Conservation (phyloP, 2,797 vertebrate species). For the Ctenopoma kingsleyae region DNA sequence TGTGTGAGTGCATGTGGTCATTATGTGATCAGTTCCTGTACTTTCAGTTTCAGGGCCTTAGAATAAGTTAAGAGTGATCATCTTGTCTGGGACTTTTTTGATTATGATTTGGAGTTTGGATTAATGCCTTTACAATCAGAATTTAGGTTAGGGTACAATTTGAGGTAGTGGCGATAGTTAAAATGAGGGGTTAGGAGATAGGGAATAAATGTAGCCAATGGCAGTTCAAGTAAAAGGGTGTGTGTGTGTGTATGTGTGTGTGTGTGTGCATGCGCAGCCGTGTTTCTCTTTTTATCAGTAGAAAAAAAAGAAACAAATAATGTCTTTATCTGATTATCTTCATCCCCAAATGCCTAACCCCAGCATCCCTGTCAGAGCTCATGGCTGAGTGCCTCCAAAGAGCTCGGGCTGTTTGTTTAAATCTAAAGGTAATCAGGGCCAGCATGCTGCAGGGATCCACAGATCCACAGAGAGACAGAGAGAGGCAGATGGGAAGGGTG, state of each 20-base stretch:
- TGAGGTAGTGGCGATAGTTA: slow-evolving; percentile 2
- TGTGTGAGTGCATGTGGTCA: slow-evolving; percentile 25
- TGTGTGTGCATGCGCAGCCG: slow-evolving; percentile 10
- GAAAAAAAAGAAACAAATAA: slow-evolving; percentile 62
- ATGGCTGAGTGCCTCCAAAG: slow-evolving; percentile 70
- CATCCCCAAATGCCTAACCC: slow-evolving; percentile 27
- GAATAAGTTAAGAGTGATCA: background rate
- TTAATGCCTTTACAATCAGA: slow-evolving; percentile 3
- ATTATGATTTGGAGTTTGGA: background rate
- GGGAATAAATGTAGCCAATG: slow-evolving; percentile 17
- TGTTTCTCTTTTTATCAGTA: slow-evolving; percentile 51
- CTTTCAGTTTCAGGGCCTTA: slow-evolving; percentile 2
- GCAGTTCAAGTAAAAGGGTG: background rate
- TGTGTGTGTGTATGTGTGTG: slow-evolving; percentile 34
- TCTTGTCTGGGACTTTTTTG: slow-evolving; percentile 11
- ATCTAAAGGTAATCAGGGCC: slow-evolving; percentile 80
- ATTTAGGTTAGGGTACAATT: slow-evolving; percentile 6
- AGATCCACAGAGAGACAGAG: slow-evolving; percentile 33
- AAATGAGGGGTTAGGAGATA: slow-evolving; percentile 1
- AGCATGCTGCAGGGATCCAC: slow-evolving; percentile 59
- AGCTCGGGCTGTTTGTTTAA: slow-evolving; percentile 77
- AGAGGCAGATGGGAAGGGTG: slow-evolving; percentile 64
- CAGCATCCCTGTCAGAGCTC: slow-evolving; percentile 57
- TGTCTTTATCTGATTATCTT: slow-evolving; percentile 70
- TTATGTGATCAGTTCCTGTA: slow-evolving; percentile 16